A percentile compares a stretch with the other conserved stretches of the same genome.
Evolutionary conservation across 2,888 invertebrate species (phyloP).

Genomic region (Carcina quercana): DNA sequence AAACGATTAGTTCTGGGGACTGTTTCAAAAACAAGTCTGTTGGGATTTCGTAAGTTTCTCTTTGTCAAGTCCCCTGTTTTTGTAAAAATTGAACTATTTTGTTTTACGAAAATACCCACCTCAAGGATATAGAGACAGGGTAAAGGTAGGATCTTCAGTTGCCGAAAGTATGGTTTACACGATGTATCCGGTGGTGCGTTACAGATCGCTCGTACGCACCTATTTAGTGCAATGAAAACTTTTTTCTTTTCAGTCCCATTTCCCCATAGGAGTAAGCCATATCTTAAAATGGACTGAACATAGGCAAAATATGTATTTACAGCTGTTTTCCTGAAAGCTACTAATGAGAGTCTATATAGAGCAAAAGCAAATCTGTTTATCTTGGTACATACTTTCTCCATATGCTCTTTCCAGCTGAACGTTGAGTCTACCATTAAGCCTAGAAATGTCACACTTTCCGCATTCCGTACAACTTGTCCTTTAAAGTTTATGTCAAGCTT

Average conservation of each 20-base stretch:
- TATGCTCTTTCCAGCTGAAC: conserved; percentile 3
- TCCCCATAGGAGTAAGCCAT: conserved; percentile 3
- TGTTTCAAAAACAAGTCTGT: too few species aligned
- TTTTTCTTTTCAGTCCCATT: not conserved
- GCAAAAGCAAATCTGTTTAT: conserved; percentile 3
- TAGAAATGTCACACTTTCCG: conserved; percentile 4
- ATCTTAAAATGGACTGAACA: conserved; percentile 2
- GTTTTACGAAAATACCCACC: not conserved
- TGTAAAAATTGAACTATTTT: too few species aligned
- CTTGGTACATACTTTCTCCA: conserved; percentile 2
- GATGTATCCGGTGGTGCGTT: conserved; percentile 1
- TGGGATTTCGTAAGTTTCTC: too few species aligned
- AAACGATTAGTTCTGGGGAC: too few species aligned
- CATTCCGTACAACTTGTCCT: too few species aligned
- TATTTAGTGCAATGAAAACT: conserved; percentile 7
- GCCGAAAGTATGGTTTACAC: conserved; percentile 16
- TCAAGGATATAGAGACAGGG: conserved; percentile 2
- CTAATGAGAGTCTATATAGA: conserved; percentile 1
- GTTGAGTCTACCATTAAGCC: conserved; percentile 1
- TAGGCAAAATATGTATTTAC: conserved; percentile 3
- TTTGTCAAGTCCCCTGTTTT: too few species aligned
- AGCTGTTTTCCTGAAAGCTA: not conserved
- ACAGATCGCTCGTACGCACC: conserved; percentile 5
- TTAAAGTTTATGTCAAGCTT: too few species aligned
- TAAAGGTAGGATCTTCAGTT: conserved; percentile 16